phyloP scores from a whole-genome alignment of 2,797 vertebrate species.

The Coranthus polyacanthus region DNA sequence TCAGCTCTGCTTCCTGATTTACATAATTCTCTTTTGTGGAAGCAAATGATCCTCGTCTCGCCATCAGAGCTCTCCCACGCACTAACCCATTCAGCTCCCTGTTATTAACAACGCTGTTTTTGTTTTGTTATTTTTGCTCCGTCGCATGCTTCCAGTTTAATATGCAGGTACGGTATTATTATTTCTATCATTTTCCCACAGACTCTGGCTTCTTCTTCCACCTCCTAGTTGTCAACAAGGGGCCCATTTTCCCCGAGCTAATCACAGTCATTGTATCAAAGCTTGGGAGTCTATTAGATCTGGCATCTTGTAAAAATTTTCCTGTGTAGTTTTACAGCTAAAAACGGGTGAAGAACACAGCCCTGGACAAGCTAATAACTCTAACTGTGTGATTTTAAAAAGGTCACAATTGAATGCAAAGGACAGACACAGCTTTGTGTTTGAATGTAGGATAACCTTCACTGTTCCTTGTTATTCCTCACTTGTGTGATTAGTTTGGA shows the following conservation, averaged over 20 bases:
- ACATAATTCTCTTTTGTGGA: conserved; percentile 68
- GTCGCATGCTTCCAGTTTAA: conserved; percentile 77
- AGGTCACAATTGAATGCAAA: conserved; percentile 1
- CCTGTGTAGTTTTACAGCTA: conserved; percentile 22
- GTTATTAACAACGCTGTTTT: conserved; percentile 68
- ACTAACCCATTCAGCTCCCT: conserved; percentile 48
- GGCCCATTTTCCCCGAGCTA: conserved; percentile 62
- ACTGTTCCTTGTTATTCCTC: conserved; percentile 1
- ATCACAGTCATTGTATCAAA: conserved; percentile 67
- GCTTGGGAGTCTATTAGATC: conserved; percentile 47
- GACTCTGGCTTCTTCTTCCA: conserved; percentile 46
- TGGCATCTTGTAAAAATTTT: conserved; percentile 53
- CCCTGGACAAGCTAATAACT: too few species aligned
- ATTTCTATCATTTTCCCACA: conserved; percentile 58
- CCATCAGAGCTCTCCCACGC: conserved; percentile 66
- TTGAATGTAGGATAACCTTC: not conserved
- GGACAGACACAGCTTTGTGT: not conserved
- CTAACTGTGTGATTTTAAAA: conserved; percentile 32
- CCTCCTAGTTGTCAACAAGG: conserved; percentile 62
- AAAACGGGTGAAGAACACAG: not conserved
- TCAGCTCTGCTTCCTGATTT: conserved; percentile 55
- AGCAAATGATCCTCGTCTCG: conserved; percentile 53
- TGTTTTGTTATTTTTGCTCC: conserved; percentile 64
- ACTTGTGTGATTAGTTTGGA: conserved; percentile 37
- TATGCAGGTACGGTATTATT: conserved; percentile 79